Evolutionary conservation across 2,797 vertebrate species (phyloP), one percentile per base, ranked within the genome.

Genomic region (Harpagifer antarcticus): DNA sequence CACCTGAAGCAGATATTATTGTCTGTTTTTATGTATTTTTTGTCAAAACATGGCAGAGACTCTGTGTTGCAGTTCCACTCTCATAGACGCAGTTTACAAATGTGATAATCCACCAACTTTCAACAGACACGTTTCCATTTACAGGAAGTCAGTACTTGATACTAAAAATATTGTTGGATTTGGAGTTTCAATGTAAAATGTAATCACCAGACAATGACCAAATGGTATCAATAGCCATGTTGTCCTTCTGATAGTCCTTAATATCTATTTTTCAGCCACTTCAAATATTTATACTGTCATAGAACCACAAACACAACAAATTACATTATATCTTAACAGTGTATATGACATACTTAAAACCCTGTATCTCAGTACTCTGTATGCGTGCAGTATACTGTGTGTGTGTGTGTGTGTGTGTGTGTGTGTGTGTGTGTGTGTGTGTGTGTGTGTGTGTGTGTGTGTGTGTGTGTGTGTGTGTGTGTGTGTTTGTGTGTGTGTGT

Each of bases 391-490:
- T 72, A 5, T 49, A 6, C 12, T 62, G 33, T 62, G 9, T 47
- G 13, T 74, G 44, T 61, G 23, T 67, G 31, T 62, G 23, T 45
- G 49, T 3, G n/a, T 66, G n/a, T 56, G 8, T 50, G 55, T 37
- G 16, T 70, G 50, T 16, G 68, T 68, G 61, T 71, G 64, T 62
- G 23, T 45, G 49, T 3, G n/a, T 66, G n/a, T 56, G 8, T 50
- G 55, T 37, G 16, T 70, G 50, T 16, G 68, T 68, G 61, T 71
- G 64, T 53, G 68, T 63, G 47, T 23, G 61, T 53, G 67, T 55
- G 43, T 52, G 42, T 47, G 72, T 27, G 53, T 42, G 58, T 40
- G 58, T 33, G 17, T 40, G 61, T 57, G 61, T 42, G 49, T 59
- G 33, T 65, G 23, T 47, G 78, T 68, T 63, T 43, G 53, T 40